Base-by-base conservation (phyloP, 2,888 invertebrate species). In the Agrochola litura region DNA sequence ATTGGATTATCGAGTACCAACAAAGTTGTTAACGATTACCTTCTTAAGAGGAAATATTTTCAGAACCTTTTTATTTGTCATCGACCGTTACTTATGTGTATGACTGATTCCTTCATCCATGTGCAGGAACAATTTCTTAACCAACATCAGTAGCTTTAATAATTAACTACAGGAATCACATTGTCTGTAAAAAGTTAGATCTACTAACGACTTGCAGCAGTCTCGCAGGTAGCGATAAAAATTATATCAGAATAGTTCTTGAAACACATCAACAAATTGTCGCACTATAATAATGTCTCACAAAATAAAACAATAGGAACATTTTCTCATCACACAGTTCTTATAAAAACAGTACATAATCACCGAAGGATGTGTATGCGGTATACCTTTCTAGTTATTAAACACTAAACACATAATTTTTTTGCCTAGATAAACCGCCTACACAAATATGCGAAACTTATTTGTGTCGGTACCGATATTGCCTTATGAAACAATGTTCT, bases 381-480 rank as follows among this genome's bases (percentile, higher is more conserved):
- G 56, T 56, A 56, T 46, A 37, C 37, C 22, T 49, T 49, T 5
- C 30, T 41, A 41, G 25, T 25, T 74, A 60, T 41, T 41, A 60
- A 41, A 74, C 72, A 72, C 9, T 25, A 61, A 41, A 74, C 73
- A 41, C 8, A 58, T 37, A 19, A 73, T 14, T 63, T 30, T 43
- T 46, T 10, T 54, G 14, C 3, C n/a, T 60, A 49, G 14, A 19
- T 52, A 49, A 41, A 60, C 60, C 41, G 4, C 43, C n/a, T 56
- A 37, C 1, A 49, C 19, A 68, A 69, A 73, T 61, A 74, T 52
- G 10, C 6, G 25, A 6, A 69, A 19, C 16, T 69, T 46, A n/a
- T 73, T 73, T 19, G 8, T 25, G 9, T 19, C 19, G 19, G 9
- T 19, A n/a, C 6, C 16, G 49, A 56, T 22, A 30, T 52, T 63